A percentile compares a stretch with the other conserved stretches of the same genome.
Conservation (phyloP, 2,113 vertebrate genomes). For the Charadrius vociferus region DNA sequence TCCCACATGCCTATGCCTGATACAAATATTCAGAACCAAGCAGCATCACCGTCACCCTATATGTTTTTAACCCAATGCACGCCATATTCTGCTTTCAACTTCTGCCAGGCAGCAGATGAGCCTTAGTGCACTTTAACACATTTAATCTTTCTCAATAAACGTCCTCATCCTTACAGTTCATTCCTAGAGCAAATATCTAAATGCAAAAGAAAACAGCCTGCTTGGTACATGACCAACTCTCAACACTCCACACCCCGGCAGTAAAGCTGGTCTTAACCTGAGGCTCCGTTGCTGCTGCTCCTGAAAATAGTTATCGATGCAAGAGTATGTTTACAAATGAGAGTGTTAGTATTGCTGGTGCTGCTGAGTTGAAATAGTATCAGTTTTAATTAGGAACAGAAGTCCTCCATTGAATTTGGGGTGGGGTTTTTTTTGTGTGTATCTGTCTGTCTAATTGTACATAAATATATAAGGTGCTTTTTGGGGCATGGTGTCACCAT, state of each 20-base stretch:
- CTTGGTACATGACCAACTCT: neutral
- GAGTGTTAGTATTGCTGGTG: neutral
- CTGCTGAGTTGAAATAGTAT: neutral
- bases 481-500: neutral
- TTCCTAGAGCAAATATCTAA: neutral
- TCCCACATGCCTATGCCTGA: neutral
- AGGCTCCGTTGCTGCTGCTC: neutral
- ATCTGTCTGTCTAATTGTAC: neutral
- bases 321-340: neutral
- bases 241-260: neutral
- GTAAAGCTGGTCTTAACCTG: neutral
- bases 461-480: neutral
- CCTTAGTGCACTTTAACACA: neutral
- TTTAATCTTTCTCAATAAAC: neutral
- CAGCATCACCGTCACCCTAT: neutral
- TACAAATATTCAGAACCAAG: neutral
- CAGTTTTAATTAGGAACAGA: neutral
- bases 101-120: neutral
- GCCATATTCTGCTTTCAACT: neutral
- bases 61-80: too few species aligned
- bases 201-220: neutral
- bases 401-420: neutral
- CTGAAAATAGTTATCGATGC: neutral
- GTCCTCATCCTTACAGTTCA: neutral
- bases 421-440: rapidly evolving